A percentile compares a stretch with the other conserved stretches of the same genome.
Evolutionary conservation across 2,888 invertebrate species (phyloP).

Genomic region (Pyrrhia umbra): DNA sequence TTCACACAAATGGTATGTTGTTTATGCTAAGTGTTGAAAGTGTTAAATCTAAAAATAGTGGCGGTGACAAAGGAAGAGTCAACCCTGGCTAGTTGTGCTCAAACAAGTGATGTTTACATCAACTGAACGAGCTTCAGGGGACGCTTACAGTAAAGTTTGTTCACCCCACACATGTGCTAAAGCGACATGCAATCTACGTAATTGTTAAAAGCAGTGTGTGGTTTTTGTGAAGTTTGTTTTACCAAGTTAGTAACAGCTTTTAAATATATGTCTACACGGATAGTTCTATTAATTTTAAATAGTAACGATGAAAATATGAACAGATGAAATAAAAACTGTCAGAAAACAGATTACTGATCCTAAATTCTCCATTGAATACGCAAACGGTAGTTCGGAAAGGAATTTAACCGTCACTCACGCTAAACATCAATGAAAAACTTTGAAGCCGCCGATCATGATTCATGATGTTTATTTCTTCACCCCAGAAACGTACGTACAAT

Average conservation of each 20-base stretch:
- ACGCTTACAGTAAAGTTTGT: conserved; percentile 81
- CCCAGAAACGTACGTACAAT: conserved; percentile 23
- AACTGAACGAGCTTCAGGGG: conserved; percentile 74
- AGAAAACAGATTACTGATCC: neutral
- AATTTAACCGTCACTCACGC: conserved; percentile 28
- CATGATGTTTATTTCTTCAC: conserved; percentile 32
- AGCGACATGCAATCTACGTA: conserved; percentile 58
- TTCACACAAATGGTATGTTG: conserved; percentile 7
- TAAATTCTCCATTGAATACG: neutral
- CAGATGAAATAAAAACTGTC: neutral
- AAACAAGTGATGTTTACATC: conserved; percentile 82
- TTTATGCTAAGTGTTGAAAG: conserved; percentile 11
- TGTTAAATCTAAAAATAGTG: conserved; percentile 43
- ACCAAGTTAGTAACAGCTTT: neutral
- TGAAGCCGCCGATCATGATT: conserved; percentile 30
- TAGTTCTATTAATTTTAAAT: neutral
- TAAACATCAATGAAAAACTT: conserved; percentile 42
- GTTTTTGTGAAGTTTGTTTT: conserved; percentile 16
- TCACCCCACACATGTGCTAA: conserved; percentile 75
- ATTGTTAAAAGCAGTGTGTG: conserved; percentile 45
- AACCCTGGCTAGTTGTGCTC: conserved; percentile 69
- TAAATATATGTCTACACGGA: neutral
- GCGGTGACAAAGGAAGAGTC: conserved; percentile 64
- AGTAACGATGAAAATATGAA: neutral
- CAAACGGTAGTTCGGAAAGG: conserved; percentile 9